These are phyloP conservation scores for Iphiclides podalirius DNA, from an alignment of 2,888 invertebrate species.

Conservation along the genomic window DNA sequence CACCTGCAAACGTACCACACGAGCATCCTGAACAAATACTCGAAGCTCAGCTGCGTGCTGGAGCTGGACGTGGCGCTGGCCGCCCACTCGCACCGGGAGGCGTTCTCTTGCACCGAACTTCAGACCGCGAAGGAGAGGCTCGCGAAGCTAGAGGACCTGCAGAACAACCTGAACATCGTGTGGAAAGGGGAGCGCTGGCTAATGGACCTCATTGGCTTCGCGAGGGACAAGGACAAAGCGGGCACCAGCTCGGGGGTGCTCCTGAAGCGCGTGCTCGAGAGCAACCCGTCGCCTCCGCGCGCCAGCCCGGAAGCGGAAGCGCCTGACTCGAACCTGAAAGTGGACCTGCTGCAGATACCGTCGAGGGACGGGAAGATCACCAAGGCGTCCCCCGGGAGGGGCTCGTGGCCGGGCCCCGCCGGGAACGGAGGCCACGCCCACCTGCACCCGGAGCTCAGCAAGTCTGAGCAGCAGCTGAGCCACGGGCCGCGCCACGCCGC, in stretches of 20 bases:
- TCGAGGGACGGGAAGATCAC: slow-evolving; percentile 86
- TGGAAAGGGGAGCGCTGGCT: slow-evolving; percentile 98
- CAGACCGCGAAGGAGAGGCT: slow-evolving; percentile 92
- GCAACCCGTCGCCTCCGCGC: slow-evolving; percentile 46
- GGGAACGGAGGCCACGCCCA: slow-evolving; percentile 75
- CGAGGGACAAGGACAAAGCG: slow-evolving; percentile 85
- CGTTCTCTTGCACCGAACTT: slow-evolving; percentile 94
- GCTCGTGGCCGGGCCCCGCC: slow-evolving; percentile 93
- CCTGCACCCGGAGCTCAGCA: slow-evolving; percentile 86
- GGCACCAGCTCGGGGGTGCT: slow-evolving; percentile 69
- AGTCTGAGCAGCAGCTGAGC: slow-evolving; percentile 89
- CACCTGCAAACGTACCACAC: slow-evolving; percentile 96
- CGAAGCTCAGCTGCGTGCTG: slow-evolving; percentile 94
- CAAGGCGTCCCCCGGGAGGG: slow-evolving; percentile 88
- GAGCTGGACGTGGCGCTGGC: slow-evolving; percentile 95
- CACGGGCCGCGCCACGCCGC: slow-evolving; percentile 73
- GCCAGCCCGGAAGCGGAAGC: slow-evolving; percentile 57
- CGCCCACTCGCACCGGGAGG: slow-evolving; percentile 95
- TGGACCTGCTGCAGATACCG: slow-evolving; percentile 82
- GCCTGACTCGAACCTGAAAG: slow-evolving; percentile 61
- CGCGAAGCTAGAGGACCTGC: slow-evolving; percentile 89
- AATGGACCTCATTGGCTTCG: slow-evolving; percentile 96
- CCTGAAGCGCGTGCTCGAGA: slow-evolving; percentile 65
- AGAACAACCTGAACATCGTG: slow-evolving; percentile 90
- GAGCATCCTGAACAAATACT: slow-evolving; percentile 93